A percentile compares a stretch with the other conserved stretches of the same genome.
phyloP scores from a whole-genome alignment of 2,797 vertebrate genomes.

The Bothrops alternatus region DNA sequence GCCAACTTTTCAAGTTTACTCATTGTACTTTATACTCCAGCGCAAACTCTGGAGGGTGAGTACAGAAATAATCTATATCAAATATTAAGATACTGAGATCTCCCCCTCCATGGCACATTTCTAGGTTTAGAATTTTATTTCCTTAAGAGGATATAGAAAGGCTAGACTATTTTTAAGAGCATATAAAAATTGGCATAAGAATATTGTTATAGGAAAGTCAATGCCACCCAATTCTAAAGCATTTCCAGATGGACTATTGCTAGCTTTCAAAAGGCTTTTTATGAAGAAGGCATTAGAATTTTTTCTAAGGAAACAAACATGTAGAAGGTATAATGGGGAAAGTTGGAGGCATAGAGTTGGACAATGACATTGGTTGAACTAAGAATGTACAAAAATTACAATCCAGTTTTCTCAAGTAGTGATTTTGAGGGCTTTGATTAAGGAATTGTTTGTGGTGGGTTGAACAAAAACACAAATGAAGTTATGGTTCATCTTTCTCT shows the following conservation, averaged over 20 bases:
- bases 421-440: neutral
- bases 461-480: neutral
- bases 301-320: neutral
- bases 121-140: neutral
- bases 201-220: neutral
- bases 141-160: neutral
- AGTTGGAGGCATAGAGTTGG: neutral
- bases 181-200: neutral
- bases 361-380: neutral
- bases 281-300: neutral
- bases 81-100: neutral
- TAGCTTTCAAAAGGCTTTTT: neutral
- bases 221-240: neutral
- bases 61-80: neutral
- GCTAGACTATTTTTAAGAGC: neutral
- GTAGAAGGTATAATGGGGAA: neutral
- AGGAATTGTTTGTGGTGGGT: neutral
- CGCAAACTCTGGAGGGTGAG: slow-evolving; percentile 19
- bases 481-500: neutral
- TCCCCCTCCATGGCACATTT: neutral
- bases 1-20: neutral
- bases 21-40: neutral
- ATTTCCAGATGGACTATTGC: neutral
- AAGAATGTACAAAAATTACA: neutral
- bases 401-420: neutral